These are phyloP conservation scores for Malacosoma neustria DNA, from an alignment of 2,888 invertebrate genomes.

Conservation along the genomic window DNA sequence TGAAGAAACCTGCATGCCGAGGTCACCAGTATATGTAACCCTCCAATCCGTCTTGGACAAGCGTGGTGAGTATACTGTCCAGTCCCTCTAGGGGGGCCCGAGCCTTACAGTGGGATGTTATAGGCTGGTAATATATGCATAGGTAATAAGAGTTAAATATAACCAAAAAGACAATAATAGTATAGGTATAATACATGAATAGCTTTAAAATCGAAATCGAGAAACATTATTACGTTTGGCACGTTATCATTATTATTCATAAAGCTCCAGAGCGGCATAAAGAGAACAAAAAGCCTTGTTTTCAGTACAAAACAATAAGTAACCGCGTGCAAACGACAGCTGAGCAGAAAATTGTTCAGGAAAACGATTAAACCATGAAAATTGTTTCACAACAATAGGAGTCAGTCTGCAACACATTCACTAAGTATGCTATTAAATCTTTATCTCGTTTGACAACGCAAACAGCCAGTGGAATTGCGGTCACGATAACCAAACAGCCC, in stretches of 20 bases:
- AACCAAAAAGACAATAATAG: too few relatives aligned
- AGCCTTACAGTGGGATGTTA: too few relatives aligned
- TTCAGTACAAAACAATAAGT: conserved; percentile 30
- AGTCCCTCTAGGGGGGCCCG: too few relatives aligned
- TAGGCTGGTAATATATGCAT: too few relatives aligned
- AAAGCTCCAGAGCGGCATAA: conserved; percentile 19
- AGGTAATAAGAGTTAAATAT: too few relatives aligned
- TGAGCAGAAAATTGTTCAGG: conserved; percentile 38
- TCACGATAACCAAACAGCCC: not conserved
- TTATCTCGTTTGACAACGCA: conserved; percentile 23
- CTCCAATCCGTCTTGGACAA: too few relatives aligned
- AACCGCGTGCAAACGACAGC: conserved; percentile 34
- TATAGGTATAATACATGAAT: too few relatives aligned
- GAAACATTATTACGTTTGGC: conserved; percentile 8
- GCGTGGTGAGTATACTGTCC: too few relatives aligned
- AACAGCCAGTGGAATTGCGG: conserved; percentile 4
- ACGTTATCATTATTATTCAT: conserved; percentile 15
- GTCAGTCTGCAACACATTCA: conserved; percentile 27
- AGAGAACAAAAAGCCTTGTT: conserved; percentile 22
- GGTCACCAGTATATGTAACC: too few relatives aligned
- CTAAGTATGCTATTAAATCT: conserved; percentile 34
- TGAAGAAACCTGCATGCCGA: too few relatives aligned
- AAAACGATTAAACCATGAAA: conserved; percentile 43
- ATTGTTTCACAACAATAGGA: conserved; percentile 44
- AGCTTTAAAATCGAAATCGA: not conserved